Evolutionary conservation across 2,888 invertebrate species (phyloP).

Genomic region (Bibio marci): DNA sequence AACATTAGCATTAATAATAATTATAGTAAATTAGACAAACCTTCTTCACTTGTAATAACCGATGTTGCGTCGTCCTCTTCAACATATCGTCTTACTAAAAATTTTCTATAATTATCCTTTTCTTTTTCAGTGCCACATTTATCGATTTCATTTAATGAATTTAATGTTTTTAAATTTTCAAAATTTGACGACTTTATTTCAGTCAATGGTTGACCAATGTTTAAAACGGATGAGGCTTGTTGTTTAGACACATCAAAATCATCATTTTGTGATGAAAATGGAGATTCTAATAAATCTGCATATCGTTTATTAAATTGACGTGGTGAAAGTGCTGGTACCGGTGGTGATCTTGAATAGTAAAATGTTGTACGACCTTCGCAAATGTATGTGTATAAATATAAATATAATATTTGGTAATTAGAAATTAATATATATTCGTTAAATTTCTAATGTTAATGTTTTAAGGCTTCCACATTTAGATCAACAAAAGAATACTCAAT

Average conservation of each 20-base stretch:
- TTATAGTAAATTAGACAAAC: no score
- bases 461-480: no score
- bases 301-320: slow-evolving; percentile 14
- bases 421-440: no score
- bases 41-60: slow-evolving; percentile 29
- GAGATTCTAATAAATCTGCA: not conserved
- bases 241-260: slow-evolving; percentile 17
- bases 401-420: no score
- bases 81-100: slow-evolving; percentile 25
- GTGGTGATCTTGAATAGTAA: slow-evolving; percentile 5
- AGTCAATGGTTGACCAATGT: not conserved
- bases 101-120: not conserved
- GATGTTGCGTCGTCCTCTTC: slow-evolving; percentile 30
- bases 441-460: no score
- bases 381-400: no score
- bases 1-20: not conserved
- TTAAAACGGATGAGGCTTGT: not conserved
- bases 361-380: slow-evolving; percentile 4
- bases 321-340: slow-evolving; percentile 24
- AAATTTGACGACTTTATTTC: slow-evolving; percentile 3
- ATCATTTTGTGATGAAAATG: slow-evolving; percentile 24
- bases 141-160: no score
- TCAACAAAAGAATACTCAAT: no score
- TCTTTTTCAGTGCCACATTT: not conserved
- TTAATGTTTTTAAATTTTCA: no score